These are phyloP conservation scores for Pelochelys cantorii DNA, from an alignment of 2,797 vertebrate genomes.

Conservation along the genomic window DNA sequence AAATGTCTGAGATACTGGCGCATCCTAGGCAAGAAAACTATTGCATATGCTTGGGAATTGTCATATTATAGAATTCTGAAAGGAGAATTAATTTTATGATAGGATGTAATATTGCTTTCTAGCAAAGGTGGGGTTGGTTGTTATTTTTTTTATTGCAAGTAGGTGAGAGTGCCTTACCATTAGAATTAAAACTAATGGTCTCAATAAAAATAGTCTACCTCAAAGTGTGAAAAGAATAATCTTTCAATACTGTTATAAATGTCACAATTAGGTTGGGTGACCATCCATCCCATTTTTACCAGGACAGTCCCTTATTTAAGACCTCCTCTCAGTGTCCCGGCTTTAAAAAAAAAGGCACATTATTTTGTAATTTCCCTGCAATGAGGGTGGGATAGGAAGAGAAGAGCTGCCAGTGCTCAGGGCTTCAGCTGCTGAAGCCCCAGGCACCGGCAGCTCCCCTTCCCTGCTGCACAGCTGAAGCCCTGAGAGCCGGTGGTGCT, in stretches of 20 bases:
- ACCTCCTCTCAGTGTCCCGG: too few relatives aligned
- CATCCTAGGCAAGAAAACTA: neutral
- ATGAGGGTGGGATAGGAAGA: too few relatives aligned
- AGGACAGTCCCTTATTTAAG: too few relatives aligned
- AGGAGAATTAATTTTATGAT: neutral
- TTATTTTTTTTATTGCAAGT: neutral
- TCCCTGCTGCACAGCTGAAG: too few relatives aligned
- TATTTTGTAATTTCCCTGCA: too few relatives aligned
- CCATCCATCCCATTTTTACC: too few relatives aligned
- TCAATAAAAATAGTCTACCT: neutral
- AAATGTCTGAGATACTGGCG: neutral
- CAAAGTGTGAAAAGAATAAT: neutral
- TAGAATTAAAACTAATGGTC: neutral
- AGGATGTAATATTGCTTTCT: neutral
- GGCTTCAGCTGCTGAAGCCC: too few relatives aligned
- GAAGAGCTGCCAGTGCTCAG: too few relatives aligned
- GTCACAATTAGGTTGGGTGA: too few relatives aligned
- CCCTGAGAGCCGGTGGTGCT: too few relatives aligned
- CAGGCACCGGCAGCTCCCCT: too few relatives aligned
- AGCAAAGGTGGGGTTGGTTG: neutral
- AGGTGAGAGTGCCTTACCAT: neutral
- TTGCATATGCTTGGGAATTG: neutral
- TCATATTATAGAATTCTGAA: neutral
- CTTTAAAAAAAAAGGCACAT: too few relatives aligned
- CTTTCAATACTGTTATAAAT: neutral